A percentile compares a stretch with the other conserved stretches of the same genome.
These are phyloP conservation scores for Phyllopteryx taeniolatus DNA, from an alignment of 2,113 vertebrate species.

Conservation along the genomic window DNA sequence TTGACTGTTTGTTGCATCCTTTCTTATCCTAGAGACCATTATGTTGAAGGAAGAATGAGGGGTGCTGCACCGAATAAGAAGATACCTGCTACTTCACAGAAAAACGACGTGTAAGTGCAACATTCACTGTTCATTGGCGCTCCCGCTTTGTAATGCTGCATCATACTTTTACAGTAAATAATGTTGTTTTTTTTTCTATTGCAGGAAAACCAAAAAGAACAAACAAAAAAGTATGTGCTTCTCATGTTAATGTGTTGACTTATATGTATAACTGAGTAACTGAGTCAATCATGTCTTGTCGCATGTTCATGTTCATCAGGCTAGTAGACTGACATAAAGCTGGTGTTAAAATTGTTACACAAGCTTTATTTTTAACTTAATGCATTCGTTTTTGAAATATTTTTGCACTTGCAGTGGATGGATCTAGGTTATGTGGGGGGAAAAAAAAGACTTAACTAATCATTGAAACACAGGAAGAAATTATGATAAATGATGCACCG, in stretches of 20 bases:
- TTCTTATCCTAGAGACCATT: slow-evolving; percentile 85
- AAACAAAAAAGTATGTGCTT: slow-evolving; percentile 85
- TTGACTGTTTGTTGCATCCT: not conserved
- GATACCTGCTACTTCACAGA: slow-evolving; percentile 91
- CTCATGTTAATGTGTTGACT: not conserved
- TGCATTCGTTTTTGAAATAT: no score
- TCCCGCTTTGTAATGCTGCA: not conserved
- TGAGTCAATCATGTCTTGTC: no score
- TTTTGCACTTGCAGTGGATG: no score
- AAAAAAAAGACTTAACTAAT: no score
- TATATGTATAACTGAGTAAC: not conserved
- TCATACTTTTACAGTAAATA: not conserved
- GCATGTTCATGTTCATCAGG: no score
- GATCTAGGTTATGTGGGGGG: no score
- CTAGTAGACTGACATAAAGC: no score
- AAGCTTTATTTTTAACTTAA: no score
- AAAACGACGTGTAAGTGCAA: slow-evolving; percentile 91
- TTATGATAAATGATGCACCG: no score
- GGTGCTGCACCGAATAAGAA: slow-evolving; percentile 98
- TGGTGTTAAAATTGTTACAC: no score
- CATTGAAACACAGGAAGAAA: no score
- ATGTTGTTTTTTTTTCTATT: slow-evolving; percentile 40
- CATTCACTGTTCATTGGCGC: not conserved
- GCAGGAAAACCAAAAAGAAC: slow-evolving; percentile 99
- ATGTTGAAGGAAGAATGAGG: slow-evolving; percentile 99